phyloP scores from a whole-genome alignment of 2,888 invertebrate species.

The Stratiomys singularior region DNA sequence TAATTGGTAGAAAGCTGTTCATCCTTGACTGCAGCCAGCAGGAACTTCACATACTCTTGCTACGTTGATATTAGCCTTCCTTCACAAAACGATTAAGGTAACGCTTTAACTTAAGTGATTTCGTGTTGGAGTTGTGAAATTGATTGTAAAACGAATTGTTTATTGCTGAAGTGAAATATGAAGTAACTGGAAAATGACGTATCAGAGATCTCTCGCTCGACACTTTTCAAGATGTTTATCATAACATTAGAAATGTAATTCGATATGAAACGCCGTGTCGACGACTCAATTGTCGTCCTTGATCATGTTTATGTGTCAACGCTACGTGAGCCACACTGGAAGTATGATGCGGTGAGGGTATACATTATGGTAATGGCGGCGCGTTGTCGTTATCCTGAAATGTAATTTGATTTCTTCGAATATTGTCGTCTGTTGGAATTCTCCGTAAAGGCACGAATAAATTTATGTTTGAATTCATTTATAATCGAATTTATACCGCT shows the following conservation, averaged over 20 bases:
- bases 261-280: too few species aligned
- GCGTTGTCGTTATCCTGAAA: conserved; percentile 1
- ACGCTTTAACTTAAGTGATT: too few species aligned
- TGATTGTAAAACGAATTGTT: too few species aligned
- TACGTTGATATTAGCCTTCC: too few species aligned
- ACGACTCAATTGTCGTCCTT: neutral
- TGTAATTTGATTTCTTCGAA: neutral
- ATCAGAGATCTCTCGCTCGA: too few species aligned
- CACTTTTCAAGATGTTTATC: too few species aligned
- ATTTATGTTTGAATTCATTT: conserved; percentile 29
- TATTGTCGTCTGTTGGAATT: neutral
- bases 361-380: neutral
- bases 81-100: too few species aligned
- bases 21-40: neutral
- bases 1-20: neutral
- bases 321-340: neutral
- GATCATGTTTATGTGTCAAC: neutral
- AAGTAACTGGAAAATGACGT: too few species aligned
- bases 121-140: too few species aligned
- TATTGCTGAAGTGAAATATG: too few species aligned
- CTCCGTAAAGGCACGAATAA: neutral
- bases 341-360: neutral
- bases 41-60: too few species aligned
- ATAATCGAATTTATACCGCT: conserved; percentile 39
- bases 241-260: too few species aligned